Conservation (phyloP, 2,888 invertebrate genomes). For the Meloe dianella region DNA sequence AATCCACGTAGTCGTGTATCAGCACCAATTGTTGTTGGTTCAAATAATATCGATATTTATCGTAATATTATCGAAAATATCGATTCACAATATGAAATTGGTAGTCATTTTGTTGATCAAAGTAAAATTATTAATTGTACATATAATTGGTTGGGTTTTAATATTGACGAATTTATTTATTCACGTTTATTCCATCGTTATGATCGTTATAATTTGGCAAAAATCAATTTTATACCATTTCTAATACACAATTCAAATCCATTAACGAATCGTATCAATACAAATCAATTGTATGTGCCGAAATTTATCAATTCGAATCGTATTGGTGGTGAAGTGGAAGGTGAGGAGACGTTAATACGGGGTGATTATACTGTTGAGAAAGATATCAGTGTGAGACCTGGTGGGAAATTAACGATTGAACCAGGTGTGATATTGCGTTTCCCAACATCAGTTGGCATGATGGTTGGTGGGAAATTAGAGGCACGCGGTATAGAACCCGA, state of each 20-base stretch:
- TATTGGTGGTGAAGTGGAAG: conserved; percentile 93
- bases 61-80: conserved; percentile 93
- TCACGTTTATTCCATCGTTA: conserved; percentile 81
- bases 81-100: conserved; percentile 90
- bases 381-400: conserved; percentile 93
- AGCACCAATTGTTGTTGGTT: conserved; percentile 90
- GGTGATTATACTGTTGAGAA: conserved; percentile 91
- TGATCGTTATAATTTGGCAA: conserved; percentile 93
- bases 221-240: conserved; percentile 89
- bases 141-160: conserved; percentile 89
- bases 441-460: conserved; percentile 92
- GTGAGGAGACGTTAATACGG: conserved; percentile 79
- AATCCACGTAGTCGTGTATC: conserved; percentile 91
- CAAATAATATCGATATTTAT: conserved; percentile 85
- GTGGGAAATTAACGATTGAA: conserved; percentile 86
- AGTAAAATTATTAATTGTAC: conserved; percentile 93
- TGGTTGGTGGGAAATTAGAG: conserved; percentile 91
- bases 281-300: conserved; percentile 78
- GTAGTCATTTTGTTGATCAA: conserved; percentile 93
- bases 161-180: conserved; percentile 75
- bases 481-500: conserved; percentile 80
- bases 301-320: conserved; percentile 74
- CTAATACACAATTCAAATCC: conserved; percentile 89
- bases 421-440: conserved; percentile 90
- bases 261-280: conserved; percentile 81